These are phyloP conservation scores for Drosophila lacertosa DNA, from an alignment of 1,140 invertebrate species.

Conservation along the genomic window DNA sequence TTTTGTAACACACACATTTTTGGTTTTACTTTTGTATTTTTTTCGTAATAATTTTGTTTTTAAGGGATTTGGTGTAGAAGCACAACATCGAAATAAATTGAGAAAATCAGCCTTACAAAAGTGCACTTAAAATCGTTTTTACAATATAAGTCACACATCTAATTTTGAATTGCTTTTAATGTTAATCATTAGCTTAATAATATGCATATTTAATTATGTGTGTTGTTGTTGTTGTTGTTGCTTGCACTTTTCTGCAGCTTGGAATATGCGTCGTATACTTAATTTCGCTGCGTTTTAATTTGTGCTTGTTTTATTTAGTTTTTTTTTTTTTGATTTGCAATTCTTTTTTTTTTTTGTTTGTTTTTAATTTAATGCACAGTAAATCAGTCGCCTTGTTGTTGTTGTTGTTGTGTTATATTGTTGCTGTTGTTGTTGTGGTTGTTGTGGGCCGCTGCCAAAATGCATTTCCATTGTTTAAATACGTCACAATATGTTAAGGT, in stretches of 20 bases:
- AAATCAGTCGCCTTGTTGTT: constrained; percentile 48
- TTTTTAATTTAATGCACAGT: constrained; percentile 32
- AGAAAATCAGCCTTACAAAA: constrained; percentile 83
- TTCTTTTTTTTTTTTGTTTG: constrained; percentile 1
- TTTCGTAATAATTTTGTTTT: constrained; percentile 12
- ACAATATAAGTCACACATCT: constrained; percentile 53
- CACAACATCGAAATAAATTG: constrained; percentile 83
- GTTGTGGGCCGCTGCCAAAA: constrained; percentile 28
- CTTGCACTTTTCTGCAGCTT: constrained; percentile 49
- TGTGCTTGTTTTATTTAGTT: constrained; percentile 2
- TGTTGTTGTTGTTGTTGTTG: constrained; percentile 14
- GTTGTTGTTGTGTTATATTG: constrained; percentile 11
- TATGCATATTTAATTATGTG: constrained; percentile 18
- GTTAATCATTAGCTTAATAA: constrained; percentile 7
- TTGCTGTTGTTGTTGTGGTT: constrained; percentile 35
- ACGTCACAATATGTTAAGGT: constrained; percentile 44
- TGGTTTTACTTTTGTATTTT: constrained; percentile 16
- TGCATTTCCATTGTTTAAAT: constrained; percentile 30
- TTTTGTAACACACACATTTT: constrained; percentile 21
- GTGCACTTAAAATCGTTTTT: constrained; percentile 78
- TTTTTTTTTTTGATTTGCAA: neutral
- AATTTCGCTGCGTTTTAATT: constrained; percentile 10
- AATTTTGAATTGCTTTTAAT: constrained; percentile 56
- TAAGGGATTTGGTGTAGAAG: constrained; percentile 64
- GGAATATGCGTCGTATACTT: constrained; percentile 69